Conservation (phyloP, 2,113 vertebrate genomes). For the Rana temporaria region DNA sequence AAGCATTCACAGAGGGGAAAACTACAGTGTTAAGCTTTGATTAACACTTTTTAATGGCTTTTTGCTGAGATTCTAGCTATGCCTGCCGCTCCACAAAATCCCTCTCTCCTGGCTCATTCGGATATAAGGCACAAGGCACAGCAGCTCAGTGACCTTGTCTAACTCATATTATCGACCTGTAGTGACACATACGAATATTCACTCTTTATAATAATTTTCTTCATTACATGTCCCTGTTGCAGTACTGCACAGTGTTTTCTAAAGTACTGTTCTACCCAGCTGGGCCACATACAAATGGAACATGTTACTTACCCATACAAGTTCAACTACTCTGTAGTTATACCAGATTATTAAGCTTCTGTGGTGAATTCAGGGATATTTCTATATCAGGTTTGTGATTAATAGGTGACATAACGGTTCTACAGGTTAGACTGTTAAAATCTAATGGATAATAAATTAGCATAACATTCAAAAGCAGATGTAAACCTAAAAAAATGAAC, state of each 20-base stretch:
- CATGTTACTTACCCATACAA: no score
- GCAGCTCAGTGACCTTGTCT: slow-evolving; percentile 11
- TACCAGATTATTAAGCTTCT: no score
- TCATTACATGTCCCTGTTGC: not conserved
- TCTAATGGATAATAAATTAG: no score
- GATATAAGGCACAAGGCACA: slow-evolving; percentile 5
- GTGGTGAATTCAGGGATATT: no score
- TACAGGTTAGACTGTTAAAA: no score
- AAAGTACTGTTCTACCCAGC: not conserved
- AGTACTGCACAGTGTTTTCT: not conserved
- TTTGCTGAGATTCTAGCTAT: slow-evolving; percentile 38
- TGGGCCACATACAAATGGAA: no score
- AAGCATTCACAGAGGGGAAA: slow-evolving; percentile 50
- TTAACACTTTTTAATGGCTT: slow-evolving; percentile 55
- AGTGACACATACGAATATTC: not conserved
- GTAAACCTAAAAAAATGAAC: no score
- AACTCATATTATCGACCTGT: slow-evolving; percentile 12
- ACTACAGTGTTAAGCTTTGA: slow-evolving; percentile 50
- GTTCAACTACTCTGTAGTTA: no score
- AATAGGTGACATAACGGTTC: no score
- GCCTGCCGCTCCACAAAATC: slow-evolving; percentile 19
- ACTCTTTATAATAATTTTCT: not conserved
- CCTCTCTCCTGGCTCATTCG: not conserved
- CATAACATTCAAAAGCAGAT: no score
- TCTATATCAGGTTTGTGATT: no score